Percentiles rank a stretch among this genome's conserved stretches.
Conservation (phyloP, 1,140 invertebrate genomes). For the Andricus grossulariae region DNA sequence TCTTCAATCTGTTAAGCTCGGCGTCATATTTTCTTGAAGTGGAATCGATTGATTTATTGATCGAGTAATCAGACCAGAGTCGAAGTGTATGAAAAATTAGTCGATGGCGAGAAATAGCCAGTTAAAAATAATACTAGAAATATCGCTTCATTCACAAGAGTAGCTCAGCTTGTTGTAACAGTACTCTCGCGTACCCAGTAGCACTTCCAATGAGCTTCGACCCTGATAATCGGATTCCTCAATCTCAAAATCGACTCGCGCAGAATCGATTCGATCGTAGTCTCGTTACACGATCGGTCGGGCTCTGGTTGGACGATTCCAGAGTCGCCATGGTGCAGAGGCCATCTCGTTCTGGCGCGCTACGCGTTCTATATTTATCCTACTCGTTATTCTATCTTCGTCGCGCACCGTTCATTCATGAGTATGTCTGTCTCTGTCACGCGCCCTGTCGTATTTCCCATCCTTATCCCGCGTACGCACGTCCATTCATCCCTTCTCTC, state of each 20-base stretch:
- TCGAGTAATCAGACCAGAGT: conserved; percentile 13
- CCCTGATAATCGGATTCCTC: conserved; percentile 26
- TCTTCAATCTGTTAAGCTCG: background rate
- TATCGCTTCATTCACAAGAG: conserved; percentile 14
- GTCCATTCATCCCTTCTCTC: conserved; percentile 68
- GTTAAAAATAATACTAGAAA: conserved; percentile 15
- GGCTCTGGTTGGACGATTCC: background rate
- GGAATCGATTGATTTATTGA: background rate
- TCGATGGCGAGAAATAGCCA: background rate
- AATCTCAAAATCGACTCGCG: conserved; percentile 4
- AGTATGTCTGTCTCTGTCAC: conserved; percentile 57
- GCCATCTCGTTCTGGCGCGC: conserved; percentile 49
- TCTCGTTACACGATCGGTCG: background rate
- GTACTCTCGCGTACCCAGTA: conserved; percentile 27
- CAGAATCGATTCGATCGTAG: conserved; percentile 12
- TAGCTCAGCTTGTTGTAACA: background rate
- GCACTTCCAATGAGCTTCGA: conserved; percentile 13
- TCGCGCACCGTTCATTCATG: conserved; percentile 73
- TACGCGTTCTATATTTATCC: conserved; percentile 72
- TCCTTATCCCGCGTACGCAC: conserved; percentile 61
- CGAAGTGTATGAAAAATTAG: conserved; percentile 12
- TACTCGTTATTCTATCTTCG: conserved; percentile 72
- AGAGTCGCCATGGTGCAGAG: background rate
- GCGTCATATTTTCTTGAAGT: background rate
- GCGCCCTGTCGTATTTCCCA: conserved; percentile 36